Evolutionary conservation across 2,113 vertebrate species (phyloP).

Genomic region (Mesocricetus auratus): DNA sequence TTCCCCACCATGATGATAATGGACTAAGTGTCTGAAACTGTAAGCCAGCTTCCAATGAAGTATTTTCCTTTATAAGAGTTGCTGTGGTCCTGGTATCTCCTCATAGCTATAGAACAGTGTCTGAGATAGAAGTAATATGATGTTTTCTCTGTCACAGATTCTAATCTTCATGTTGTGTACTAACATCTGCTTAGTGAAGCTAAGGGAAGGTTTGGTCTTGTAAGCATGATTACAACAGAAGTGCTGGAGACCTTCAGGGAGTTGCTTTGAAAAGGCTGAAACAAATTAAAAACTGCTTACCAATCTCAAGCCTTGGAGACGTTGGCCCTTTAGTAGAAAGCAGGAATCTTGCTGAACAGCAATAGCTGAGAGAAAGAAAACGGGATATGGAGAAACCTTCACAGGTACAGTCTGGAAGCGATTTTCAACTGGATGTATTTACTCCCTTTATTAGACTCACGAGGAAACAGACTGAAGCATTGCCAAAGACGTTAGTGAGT

Average conservation of each 20-base stretch:
- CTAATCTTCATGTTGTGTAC: not conserved
- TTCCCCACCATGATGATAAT: not conserved
- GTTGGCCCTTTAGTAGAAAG: constrained; percentile 6
- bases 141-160: not conserved
- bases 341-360: not conserved
- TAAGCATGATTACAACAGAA: constrained; percentile 1
- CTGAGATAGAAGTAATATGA: not conserved
- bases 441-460: not conserved
- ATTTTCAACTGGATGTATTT: not conserved
- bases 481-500: not conserved
- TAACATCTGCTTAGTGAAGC: not conserved
- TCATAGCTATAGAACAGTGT: not conserved
- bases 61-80: not conserved
- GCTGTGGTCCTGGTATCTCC: not conserved
- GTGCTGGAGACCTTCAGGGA: not conserved
- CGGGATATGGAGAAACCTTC: not conserved
- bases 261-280: constrained; percentile 39
- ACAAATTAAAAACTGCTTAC: constrained; percentile 6
- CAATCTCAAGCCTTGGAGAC: not conserved
- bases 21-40: not conserved
- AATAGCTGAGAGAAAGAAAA: not conserved
- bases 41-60: not conserved
- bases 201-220: not conserved
- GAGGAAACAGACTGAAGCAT: constrained; percentile 46
- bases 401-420: not conserved